Evolutionary conservation across 2,113 vertebrate species (phyloP).

Genomic region (Ahaetulla prasina): DNA sequence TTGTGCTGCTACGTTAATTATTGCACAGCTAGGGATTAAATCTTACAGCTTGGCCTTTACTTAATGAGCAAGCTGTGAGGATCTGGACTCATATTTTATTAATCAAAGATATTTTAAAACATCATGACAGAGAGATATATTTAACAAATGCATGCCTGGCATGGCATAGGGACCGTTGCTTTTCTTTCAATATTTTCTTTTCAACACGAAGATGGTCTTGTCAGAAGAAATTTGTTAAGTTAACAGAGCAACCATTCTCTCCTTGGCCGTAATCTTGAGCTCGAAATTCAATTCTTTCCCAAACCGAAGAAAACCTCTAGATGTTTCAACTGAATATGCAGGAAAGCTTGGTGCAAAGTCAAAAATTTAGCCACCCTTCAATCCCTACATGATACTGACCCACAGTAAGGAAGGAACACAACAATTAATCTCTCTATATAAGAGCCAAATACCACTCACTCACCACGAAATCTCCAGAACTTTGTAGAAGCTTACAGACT

Average conservation of each 20-base stretch:
- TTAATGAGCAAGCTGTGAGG: not conserved
- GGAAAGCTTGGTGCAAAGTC: not conserved
- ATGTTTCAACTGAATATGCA: not conserved
- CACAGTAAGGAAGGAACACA: not conserved
- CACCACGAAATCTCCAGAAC: no score
- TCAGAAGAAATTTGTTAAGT: not conserved
- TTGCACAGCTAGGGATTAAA: not conserved
- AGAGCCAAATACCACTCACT: no score
- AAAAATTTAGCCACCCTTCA: not conserved
- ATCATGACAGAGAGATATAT: not conserved
- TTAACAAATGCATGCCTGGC: not conserved
- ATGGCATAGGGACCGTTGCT: not conserved
- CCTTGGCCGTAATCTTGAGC: not conserved
- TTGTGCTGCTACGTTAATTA: not conserved
- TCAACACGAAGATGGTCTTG: not conserved
- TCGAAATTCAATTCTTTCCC: not conserved
- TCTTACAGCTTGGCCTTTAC: not conserved
- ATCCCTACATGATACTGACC: not conserved
- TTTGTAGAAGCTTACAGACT: no score
- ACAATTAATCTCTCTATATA: no score
- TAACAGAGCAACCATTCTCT: not conserved
- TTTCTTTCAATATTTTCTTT: not conserved
- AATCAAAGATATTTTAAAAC: conserved; percentile 10
- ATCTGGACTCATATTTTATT: not conserved
- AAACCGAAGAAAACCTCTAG: no score